Evolutionary conservation across 2,888 invertebrate genomes (phyloP).

Genomic region (Phrixothrix hirtus): DNA sequence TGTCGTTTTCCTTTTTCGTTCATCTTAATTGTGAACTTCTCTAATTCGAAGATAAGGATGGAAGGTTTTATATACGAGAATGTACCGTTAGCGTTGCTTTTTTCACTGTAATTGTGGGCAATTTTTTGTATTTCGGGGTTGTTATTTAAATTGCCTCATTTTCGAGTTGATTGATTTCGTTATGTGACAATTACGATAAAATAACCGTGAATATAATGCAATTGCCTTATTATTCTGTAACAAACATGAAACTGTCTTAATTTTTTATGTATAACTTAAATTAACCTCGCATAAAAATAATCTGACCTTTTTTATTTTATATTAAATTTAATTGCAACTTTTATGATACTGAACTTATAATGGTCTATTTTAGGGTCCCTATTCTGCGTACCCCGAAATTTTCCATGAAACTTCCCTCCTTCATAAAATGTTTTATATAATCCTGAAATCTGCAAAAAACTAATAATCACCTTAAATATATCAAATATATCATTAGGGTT

Average conservation of each 20-base stretch:
- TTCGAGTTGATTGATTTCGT: conserved; percentile 20
- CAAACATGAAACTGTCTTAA: background rate
- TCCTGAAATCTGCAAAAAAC: too few species aligned
- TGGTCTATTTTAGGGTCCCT: too few species aligned
- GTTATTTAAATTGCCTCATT: conserved; percentile 27
- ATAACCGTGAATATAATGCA: background rate
- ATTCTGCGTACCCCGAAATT: too few species aligned
- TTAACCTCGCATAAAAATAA: background rate
- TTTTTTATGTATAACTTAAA: background rate
- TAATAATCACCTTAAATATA: too few species aligned
- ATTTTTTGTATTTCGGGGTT: conserved; percentile 22
- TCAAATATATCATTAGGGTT: too few species aligned
- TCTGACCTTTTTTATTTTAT: background rate
- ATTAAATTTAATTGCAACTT: too few species aligned
- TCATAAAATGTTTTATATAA: too few species aligned
- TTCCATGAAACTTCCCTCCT: too few species aligned
- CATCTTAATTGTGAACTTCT: conserved; percentile 1
- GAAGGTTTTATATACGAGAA: conserved; percentile 5
- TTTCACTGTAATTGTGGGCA: conserved; percentile 22
- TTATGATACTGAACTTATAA: too few species aligned
- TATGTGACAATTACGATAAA: conserved; percentile 9
- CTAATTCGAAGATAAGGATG: conserved; percentile 11
- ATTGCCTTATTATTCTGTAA: background rate
- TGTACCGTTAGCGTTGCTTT: conserved; percentile 6
- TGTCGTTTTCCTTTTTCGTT: conserved; percentile 17